Evolutionary conservation across 2,113 vertebrate species (phyloP).

Genomic region (Puma concolor): DNA sequence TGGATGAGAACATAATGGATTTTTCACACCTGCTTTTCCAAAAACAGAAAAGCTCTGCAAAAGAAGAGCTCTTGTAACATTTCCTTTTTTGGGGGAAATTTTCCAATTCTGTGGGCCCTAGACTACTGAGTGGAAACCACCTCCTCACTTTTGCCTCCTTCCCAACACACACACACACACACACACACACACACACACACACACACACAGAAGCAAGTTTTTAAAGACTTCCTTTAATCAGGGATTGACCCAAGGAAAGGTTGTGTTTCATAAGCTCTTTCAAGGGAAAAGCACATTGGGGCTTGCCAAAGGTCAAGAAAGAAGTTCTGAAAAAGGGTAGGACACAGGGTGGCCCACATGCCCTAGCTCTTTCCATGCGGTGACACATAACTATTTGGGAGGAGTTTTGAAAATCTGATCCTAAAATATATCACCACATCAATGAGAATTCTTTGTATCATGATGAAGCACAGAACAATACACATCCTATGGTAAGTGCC

Average conservation of each 20-base stretch:
- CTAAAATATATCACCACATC: background rate
- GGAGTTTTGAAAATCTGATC: background rate
- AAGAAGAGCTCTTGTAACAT: slow-evolving; percentile 74
- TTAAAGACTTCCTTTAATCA: slow-evolving; percentile 47
- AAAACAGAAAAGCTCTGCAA: slow-evolving; percentile 66
- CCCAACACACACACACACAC: background rate
- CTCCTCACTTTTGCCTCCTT: slow-evolving; percentile 66
- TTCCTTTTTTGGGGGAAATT: slow-evolving; percentile 63
- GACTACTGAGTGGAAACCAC: slow-evolving; percentile 75
- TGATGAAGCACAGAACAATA: slow-evolving; percentile 30
- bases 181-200: background rate
- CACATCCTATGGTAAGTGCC: background rate
- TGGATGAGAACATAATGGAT: slow-evolving; percentile 64
- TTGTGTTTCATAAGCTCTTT: background rate
- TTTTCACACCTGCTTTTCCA: slow-evolving; percentile 80
- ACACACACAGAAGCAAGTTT: background rate
- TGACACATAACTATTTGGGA: slow-evolving; percentile 50
- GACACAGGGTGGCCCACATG: background rate
- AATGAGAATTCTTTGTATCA: slow-evolving; percentile 6
- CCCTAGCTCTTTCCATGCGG: background rate
- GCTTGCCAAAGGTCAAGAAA: background rate
- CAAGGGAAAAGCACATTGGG: background rate
- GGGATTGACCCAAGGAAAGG: background rate
- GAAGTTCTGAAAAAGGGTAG: background rate
- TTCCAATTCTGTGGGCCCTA: slow-evolving; percentile 76